Percentiles rank a stretch among this genome's conserved stretches.
Evolutionary conservation across 2,888 invertebrate species (phyloP).

Genomic region (Strigamia transsilvanica): DNA sequence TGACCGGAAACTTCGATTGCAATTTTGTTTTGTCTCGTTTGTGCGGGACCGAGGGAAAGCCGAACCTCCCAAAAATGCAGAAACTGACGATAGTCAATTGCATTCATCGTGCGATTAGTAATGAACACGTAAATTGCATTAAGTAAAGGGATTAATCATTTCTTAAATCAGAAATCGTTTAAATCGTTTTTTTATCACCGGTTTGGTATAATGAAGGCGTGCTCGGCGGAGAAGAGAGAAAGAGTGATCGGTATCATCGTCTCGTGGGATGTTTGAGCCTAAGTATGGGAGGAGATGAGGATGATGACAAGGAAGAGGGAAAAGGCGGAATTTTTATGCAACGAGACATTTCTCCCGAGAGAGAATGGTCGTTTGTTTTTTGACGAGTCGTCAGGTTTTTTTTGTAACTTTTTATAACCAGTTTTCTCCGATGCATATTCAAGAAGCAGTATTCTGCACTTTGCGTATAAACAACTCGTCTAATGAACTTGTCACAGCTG

Average conservation of each 20-base stretch:
- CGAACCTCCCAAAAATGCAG: too few species aligned
- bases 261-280: background rate
- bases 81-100: too few species aligned
- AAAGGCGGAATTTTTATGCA: slow-evolving; percentile 20
- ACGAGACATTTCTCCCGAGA: background rate
- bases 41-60: too few species aligned
- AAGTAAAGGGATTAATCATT: background rate
- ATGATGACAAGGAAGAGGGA: background rate
- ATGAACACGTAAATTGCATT: slow-evolving; percentile 20
- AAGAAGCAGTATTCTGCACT: background rate
- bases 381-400: slow-evolving; percentile 7
- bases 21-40: too few species aligned
- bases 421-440: slow-evolving; percentile 12
- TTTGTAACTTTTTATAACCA: background rate
- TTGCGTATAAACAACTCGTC: slow-evolving; percentile 25
- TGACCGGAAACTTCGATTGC: too few species aligned
- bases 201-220: slow-evolving; percentile 1
- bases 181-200: background rate
- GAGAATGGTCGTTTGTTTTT: background rate
- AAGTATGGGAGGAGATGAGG: slow-evolving; percentile 5
- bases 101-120: background rate
- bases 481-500: slow-evolving; percentile 38
- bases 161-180: background rate
- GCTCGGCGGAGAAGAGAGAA: background rate
- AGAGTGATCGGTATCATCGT: slow-evolving; percentile 10